Base-by-base conservation (phyloP, 2,888 invertebrate species). In the Lutraria lutraria region DNA sequence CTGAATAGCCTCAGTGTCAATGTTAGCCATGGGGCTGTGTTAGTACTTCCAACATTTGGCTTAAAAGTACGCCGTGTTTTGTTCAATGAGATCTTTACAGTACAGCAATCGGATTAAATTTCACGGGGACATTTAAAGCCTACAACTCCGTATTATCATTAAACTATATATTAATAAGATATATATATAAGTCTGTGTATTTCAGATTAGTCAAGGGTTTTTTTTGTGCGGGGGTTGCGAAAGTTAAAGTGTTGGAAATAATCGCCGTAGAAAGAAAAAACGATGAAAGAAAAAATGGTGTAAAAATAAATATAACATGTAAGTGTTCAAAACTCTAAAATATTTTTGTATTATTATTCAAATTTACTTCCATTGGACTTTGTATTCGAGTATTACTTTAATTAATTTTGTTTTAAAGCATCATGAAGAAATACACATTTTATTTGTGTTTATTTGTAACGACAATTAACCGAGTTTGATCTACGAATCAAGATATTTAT, bases 51-150 rank as follows among this genome's bases (percentile, higher is more conserved):
- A 63, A 19, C 29, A n/a, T 25, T 34, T 31, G 15, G 8, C 16
- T 13, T 6, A 76, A 31, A 31, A 31, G 76, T 76, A 34, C 76
- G 76, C 31, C 19, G 31, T 76, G 63, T 76, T 76, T 82, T 81
- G 63, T 86, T 85, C 52, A 68, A 88, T 86, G 82, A 80, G 83
- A 83, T 85, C 90, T 90, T 88, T 88, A 88, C 88, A 88, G 86
- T 85, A 52, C 72, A 19, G 43, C 86, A 83, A 86, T 90, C 86
- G 81, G 87, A 76, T 90, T 76, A 85, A 81, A 86, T 88, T 85
- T 85, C 80, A 88, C 56, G 34, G n/a, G 43, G 87, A 83, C 52
- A 83, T 87, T 87, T 87, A 87, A 87, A 83, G 34, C 76, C 76
- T 76, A 31, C 31, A 76, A 34, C 16, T 76, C 31, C 16, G 31